Percentiles rank a stretch among this genome's conserved stretches.
These are phyloP conservation scores for Rhea americana DNA, from an alignment of 2,113 vertebrate species.

Conservation along the genomic window DNA sequence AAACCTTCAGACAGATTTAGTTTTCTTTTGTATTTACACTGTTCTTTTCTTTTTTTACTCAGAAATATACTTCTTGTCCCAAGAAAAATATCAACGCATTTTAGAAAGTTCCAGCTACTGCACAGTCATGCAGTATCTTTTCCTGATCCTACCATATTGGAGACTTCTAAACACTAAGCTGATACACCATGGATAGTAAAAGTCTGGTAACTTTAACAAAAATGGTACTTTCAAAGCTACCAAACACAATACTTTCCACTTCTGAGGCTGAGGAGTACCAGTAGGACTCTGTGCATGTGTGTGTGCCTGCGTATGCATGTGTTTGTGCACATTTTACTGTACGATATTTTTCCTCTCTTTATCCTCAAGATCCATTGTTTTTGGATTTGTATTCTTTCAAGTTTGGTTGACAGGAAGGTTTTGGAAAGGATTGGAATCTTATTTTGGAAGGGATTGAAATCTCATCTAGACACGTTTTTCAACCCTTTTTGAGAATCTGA, in stretches of 20 bases:
- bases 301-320: rapidly evolving
- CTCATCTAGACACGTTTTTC: background rate
- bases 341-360: background rate
- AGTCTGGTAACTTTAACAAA: background rate
- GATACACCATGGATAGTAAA: background rate
- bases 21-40: background rate
- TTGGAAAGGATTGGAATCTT: conserved; percentile 29
- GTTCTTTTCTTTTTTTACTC: background rate
- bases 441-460: conserved; percentile 28
- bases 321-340: background rate
- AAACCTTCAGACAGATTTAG: background rate
- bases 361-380: background rate
- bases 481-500: background rate
- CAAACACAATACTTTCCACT: background rate
- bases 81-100: background rate
- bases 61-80: rapidly evolving
- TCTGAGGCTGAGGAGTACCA: background rate
- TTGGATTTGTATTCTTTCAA: background rate
- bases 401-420: background rate
- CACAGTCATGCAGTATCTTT: background rate
- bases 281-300: background rate
- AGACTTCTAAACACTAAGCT: background rate
- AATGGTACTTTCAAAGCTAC: background rate
- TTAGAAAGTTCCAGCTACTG: background rate
- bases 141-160: background rate